These are phyloP conservation scores for Euplexia lucipara DNA, from an alignment of 2,888 invertebrate genomes.

Conservation along the genomic window DNA sequence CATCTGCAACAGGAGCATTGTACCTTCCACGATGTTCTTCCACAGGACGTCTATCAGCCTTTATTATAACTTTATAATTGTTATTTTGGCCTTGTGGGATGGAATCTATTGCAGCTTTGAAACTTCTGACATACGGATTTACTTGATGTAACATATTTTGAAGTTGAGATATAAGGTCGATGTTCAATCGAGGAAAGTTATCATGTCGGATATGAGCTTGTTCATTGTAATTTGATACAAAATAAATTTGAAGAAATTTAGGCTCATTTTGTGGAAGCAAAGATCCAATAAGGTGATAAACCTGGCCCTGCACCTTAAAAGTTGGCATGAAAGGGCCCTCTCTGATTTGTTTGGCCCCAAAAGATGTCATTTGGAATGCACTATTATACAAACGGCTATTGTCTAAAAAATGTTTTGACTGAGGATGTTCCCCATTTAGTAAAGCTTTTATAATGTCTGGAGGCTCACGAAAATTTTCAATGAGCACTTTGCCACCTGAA, in stretches of 20 bases:
- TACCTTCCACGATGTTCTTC: conserved; percentile 21
- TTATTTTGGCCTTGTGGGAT: too few species aligned
- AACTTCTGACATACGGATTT: background rate
- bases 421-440: background rate
- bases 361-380: conserved; percentile 27
- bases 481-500: background rate
- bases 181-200: too few species aligned
- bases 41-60: background rate
- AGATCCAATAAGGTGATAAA: too few species aligned
- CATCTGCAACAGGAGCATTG: conserved; percentile 22
- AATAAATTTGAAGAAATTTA: too few species aligned
- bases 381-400: conserved; percentile 8
- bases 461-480: background rate
- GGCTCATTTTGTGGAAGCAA: too few species aligned
- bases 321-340: too few species aligned
- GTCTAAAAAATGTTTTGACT: conserved; percentile 17
- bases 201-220: too few species aligned
- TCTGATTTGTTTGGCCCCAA: conserved; percentile 6
- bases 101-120: background rate
- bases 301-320: too few species aligned
- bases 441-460: conserved; percentile 5
- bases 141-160: too few species aligned
- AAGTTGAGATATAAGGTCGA: too few species aligned
- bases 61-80: background rate
- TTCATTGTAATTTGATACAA: too few species aligned